Evolutionary conservation across 2,113 vertebrate genomes (phyloP).

Genomic region (Chaenogobius annularis): DNA sequence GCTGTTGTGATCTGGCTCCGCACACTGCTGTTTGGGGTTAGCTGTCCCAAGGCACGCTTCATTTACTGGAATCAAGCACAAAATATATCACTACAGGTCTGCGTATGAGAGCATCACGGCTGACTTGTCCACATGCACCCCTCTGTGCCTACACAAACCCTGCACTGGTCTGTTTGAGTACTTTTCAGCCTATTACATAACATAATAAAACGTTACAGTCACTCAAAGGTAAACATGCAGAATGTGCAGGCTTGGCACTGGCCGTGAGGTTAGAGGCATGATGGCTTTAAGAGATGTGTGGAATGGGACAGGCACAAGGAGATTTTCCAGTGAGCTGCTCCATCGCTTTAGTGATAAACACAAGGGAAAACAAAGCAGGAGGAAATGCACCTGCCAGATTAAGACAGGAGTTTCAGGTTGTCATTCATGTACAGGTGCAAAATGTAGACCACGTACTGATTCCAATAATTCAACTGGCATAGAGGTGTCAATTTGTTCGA

Average conservation of each 20-base stretch:
- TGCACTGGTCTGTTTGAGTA: slow-evolving; percentile 58
- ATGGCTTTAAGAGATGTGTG: slow-evolving; percentile 67
- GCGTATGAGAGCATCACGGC: slow-evolving; percentile 34
- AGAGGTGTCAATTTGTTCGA: not conserved
- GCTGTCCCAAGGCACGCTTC: slow-evolving; percentile 29
- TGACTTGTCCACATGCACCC: slow-evolving; percentile 41
- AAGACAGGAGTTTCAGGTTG: slow-evolving; percentile 36
- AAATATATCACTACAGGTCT: slow-evolving; percentile 40
- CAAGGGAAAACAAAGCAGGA: slow-evolving; percentile 60
- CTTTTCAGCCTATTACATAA: slow-evolving; percentile 65
- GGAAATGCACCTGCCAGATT: slow-evolving; percentile 72
- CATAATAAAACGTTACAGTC: slow-evolving; percentile 65
- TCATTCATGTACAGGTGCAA: slow-evolving; percentile 40
- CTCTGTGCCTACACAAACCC: slow-evolving; percentile 39
- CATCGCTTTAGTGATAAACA: slow-evolving; percentile 58
- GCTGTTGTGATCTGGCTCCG: slow-evolving; percentile 37
- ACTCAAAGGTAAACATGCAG: slow-evolving; percentile 63
- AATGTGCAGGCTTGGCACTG: slow-evolving; percentile 53
- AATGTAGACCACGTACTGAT: not conserved
- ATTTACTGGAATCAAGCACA: slow-evolving; percentile 42
- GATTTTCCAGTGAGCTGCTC: slow-evolving; percentile 61
- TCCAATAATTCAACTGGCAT: not conserved
- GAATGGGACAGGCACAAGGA: slow-evolving; percentile 39
- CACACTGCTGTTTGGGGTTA: slow-evolving; percentile 46
- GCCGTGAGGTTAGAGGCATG: slow-evolving; percentile 48